phyloP scores from a whole-genome alignment of 2,888 invertebrate species.

The Drosophila eohydei region DNA sequence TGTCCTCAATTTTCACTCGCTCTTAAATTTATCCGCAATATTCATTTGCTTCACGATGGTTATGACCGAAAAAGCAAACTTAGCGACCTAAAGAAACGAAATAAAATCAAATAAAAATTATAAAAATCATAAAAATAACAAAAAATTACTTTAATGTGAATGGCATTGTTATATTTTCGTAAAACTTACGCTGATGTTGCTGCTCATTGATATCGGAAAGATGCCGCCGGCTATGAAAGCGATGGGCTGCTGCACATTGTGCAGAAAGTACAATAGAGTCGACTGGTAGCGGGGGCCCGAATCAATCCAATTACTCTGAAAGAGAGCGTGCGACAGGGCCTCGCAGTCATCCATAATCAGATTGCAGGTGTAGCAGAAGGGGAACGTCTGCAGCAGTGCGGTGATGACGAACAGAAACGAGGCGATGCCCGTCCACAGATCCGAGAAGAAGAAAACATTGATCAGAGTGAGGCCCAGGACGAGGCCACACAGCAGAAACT shows the following conservation, averaged over 20 bases:
- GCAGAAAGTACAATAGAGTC: slow-evolving; percentile 67
- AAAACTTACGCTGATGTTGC: slow-evolving; percentile 67
- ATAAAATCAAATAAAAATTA: slow-evolving; percentile 1
- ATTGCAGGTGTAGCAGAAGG: slow-evolving; percentile 76
- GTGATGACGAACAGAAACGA: slow-evolving; percentile 54
- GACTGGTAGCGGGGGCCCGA: slow-evolving; percentile 60
- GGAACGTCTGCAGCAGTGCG: slow-evolving; percentile 70
- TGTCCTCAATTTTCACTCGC: slow-evolving; percentile 15
- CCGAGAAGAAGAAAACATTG: slow-evolving; percentile 67
- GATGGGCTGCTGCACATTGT: slow-evolving; percentile 67
- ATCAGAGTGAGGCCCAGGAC: slow-evolving; percentile 68
- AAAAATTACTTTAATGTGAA: neutral
- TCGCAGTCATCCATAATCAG: slow-evolving; percentile 70
- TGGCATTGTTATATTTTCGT: neutral
- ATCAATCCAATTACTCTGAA: slow-evolving; percentile 76
- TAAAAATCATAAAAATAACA: neutral
- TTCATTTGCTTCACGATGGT: slow-evolving; percentile 68
- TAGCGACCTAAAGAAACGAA: slow-evolving; percentile 57
- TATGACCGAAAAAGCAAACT: slow-evolving; percentile 72
- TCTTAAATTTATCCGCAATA: slow-evolving; percentile 64
- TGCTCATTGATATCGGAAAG: slow-evolving; percentile 64
- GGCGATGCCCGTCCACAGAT: slow-evolving; percentile 62
- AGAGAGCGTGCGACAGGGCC: slow-evolving; percentile 58
- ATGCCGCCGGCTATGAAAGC: slow-evolving; percentile 66
- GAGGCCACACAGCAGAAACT: slow-evolving; percentile 69